phyloP scores from a whole-genome alignment of 2,888 invertebrate species.

The Phaedon cochleariae region DNA sequence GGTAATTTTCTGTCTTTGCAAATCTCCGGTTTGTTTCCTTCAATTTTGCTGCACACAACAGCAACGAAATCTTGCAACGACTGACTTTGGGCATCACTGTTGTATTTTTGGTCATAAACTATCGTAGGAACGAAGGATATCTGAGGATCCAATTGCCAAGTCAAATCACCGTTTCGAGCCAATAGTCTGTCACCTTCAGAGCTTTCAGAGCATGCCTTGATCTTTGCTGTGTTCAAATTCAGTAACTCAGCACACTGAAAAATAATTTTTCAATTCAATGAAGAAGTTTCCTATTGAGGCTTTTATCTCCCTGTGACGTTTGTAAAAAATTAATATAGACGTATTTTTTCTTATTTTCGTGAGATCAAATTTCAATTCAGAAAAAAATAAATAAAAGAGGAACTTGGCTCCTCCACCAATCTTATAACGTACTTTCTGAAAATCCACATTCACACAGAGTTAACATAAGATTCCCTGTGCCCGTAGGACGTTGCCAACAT shows the following conservation, averaged over 20 bases:
- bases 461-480: too few species aligned
- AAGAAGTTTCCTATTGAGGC: too few species aligned
- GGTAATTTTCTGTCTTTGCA: conserved; percentile 33
- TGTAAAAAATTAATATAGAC: too few species aligned
- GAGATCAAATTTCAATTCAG: too few species aligned
- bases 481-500: too few species aligned
- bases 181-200: conserved; percentile 30
- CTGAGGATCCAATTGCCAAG: conserved; percentile 48
- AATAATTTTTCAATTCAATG: too few species aligned
- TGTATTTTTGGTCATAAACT: conserved; percentile 55
- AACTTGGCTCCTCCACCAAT: too few species aligned
- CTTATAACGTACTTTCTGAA: too few species aligned
- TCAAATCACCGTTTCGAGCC: conserved; percentile 34
- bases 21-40: conserved; percentile 31
- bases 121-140: conserved; percentile 61
- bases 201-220: conserved; percentile 25
- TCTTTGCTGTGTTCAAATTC: conserved; percentile 14
- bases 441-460: too few species aligned
- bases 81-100: conserved; percentile 32
- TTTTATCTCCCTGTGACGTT: too few species aligned
- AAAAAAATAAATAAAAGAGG: too few species aligned
- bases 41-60: conserved; percentile 39
- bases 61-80: conserved; percentile 43
- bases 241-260: conserved; percentile 32
- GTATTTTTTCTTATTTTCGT: too few species aligned